Base-by-base conservation (phyloP, 2,113 vertebrate genomes). In the Hippocampus comes region DNA sequence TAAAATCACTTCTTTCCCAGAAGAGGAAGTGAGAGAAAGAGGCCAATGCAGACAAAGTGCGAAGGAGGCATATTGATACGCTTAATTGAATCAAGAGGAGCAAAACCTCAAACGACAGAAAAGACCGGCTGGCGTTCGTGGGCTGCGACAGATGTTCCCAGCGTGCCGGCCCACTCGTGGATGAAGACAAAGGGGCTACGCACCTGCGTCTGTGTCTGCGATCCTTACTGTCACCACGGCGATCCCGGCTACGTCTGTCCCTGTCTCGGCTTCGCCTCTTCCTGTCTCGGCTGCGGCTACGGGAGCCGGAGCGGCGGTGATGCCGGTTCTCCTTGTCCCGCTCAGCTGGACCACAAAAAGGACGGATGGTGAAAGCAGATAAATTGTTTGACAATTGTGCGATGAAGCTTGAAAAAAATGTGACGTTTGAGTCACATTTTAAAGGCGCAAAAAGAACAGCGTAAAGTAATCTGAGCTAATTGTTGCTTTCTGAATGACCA, bases 251-350 rank as follows among this genome's bases (percentile, higher is more conserved):
- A 73, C 87, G 94, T 90, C 91, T 86, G 18, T 92, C 91, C 71
- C 91, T 74, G 75, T 95, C 96, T 56, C 94, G 91, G 67, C 94
- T 96, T 78, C 91, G 92, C 79, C 79, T 91, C 75, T 96, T 96
- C 75, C 94, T 92, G 51, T 96, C 95, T 46, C 93, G 92, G 90
- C 95, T 96, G 5, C 93, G 92, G 51, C 94, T 96, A 66, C 95
- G 94, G 72, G 95, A 95, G 25, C 94, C 93, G 77, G 93, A 95
- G 49, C 94, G 93, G 60, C 94, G 93, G 71, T 94, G 93, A 70
- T 96, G 95, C 18, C 94, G 94, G 79, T 96, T 96, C 86, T 96
- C 95, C 79, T 97, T 97, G 88, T 96, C 95, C 20, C 95, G 87
- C 74, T 97, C 95, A 91, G 90, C 87, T 91, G 80, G 1, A 53